Base-by-base conservation (phyloP, 2,888 invertebrate species). In the Heteropelma amictum region DNA sequence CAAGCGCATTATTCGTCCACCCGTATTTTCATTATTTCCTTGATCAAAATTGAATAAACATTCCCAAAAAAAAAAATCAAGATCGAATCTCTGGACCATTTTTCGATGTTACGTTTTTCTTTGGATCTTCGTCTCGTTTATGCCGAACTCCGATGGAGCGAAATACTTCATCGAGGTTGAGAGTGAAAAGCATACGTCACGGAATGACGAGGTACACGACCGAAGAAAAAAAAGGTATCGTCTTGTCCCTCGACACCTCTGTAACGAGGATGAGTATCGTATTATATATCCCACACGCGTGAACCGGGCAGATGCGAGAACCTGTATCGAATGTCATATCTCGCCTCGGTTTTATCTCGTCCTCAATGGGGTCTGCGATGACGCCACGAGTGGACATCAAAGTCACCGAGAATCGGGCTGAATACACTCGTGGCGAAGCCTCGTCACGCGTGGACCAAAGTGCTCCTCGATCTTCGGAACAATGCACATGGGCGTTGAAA, bases 291-390 rank as follows among this genome's bases (percentile, higher is more conserved):
- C 14, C n/a, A n/a, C n/a, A n/a, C n/a, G n/a, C n/a, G n/a, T n/a
- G 58, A 45, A 65, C 53, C 30, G 69, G 58, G 64, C 69, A 69
- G 69, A 74, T 69, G 64, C 19, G 53, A 47, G 64, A 35, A 33
- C 56, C 40, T 42, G 14, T 69, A 74, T 74, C 74, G 74, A 65
- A 69, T 74, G 53, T 69, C 74, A 64, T 47, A 69, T 58, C 35
- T 21, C 35, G 58, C 71, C 51, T n/a, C n/a, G 64, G 64, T 65
- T 70, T 40, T 56, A 69, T 53, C 38, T 54, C 58, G 69, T 69
- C n/a, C n/a, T 53, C 38, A 69, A 30, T 8, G 8, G 28, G 40
- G 23, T 21, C 53, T 23, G 14, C 40, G 14, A 60, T 53, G 53
- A 53, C 30, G 42, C 23, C 33, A 7, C 28, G 63, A 69, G 63